Evolutionary conservation across 2,113 vertebrate genomes (phyloP).

Genomic region (Pomatostomus ruficeps): DNA sequence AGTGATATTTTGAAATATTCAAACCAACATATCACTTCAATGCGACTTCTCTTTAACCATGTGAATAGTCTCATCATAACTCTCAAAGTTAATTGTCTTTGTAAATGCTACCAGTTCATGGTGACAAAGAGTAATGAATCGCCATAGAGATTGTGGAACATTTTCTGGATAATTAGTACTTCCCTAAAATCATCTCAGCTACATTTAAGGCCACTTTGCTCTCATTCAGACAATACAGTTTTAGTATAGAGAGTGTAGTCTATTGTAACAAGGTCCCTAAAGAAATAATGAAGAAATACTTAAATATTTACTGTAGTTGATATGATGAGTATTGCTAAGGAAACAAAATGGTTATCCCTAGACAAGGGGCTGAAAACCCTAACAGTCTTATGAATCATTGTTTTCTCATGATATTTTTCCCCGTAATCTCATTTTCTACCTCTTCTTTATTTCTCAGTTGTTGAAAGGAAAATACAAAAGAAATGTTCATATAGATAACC

Average conservation of each 20-base stretch:
- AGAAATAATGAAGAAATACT: background rate
- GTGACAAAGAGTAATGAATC: background rate
- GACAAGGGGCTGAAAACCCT: background rate
- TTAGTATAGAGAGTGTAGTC: background rate
- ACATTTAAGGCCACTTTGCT: background rate
- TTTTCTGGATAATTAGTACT: background rate
- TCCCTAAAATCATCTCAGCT: background rate
- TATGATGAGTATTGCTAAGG: background rate
- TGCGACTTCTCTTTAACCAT: background rate
- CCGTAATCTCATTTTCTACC: conserved; percentile 40
- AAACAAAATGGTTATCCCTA: background rate
- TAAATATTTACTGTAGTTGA: background rate
- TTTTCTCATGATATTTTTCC: background rate
- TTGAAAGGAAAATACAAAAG: conserved; percentile 49
- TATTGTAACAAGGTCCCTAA: background rate
- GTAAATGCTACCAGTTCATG: background rate
- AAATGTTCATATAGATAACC: conserved; percentile 35
- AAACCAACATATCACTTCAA: background rate
- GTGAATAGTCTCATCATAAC: background rate
- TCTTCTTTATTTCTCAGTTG: conserved; percentile 16
- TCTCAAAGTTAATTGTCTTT: background rate
- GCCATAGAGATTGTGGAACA: background rate
- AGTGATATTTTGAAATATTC: background rate
- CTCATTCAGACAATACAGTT: background rate
- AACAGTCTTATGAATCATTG: background rate